A percentile compares a stretch with the other conserved stretches of the same genome.
phyloP scores from a whole-genome alignment of 2,888 invertebrate genomes.

The Heliconius ismenius region DNA sequence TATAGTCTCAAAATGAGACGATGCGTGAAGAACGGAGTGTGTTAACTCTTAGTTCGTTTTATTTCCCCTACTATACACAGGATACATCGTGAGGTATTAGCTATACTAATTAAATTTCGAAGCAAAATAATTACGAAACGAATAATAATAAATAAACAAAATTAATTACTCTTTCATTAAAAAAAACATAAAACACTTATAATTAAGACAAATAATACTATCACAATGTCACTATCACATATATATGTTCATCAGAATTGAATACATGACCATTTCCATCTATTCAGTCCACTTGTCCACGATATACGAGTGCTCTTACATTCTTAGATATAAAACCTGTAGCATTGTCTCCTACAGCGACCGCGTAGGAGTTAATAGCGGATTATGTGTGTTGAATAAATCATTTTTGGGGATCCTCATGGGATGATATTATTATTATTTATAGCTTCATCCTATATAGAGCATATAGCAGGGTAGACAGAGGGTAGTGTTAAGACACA shows the following conservation, averaged over 20 bases:
- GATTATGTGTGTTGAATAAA: conserved; percentile 59
- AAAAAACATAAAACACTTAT: no score
- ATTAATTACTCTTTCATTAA: no score
- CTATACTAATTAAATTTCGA: no score
- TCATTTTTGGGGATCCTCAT: conserved; percentile 53
- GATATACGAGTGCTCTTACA: conserved; percentile 50
- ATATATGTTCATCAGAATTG: background rate
- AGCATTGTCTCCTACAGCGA: conserved; percentile 62
- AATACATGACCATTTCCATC: conserved; percentile 20
- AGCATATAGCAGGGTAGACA: no score
- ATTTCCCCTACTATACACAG: background rate
- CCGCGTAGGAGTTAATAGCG: conserved; percentile 55
- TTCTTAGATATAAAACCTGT: conserved; percentile 59
- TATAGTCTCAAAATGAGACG: no score
- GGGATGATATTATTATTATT: background rate
- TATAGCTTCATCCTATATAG: no score
- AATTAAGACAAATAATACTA: background rate
- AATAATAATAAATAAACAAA: no score
- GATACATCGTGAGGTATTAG: background rate
- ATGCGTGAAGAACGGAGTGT: background rate
- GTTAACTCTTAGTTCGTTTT: background rate
- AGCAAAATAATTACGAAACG: no score
- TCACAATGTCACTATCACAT: background rate
- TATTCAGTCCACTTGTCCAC: conserved; percentile 46
- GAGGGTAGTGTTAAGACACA: background rate